Conservation (phyloP, 2,797 vertebrate species). For the Naso thynnoides region DNA sequence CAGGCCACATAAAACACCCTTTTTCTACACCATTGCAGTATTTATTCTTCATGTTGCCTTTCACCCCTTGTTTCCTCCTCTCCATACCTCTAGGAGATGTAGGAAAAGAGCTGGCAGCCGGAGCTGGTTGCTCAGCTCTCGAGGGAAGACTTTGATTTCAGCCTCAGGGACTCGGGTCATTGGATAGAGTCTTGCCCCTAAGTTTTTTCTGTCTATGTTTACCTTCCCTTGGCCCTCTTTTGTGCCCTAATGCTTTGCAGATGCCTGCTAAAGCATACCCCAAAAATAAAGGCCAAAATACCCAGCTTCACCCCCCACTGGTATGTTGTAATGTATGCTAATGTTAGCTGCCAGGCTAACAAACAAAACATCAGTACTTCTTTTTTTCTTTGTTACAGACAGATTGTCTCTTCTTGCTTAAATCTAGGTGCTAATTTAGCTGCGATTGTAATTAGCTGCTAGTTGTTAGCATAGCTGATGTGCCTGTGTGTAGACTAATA, state of each 20-base stretch:
- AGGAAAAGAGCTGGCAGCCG: conserved; percentile 55
- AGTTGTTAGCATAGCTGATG: conserved; percentile 8
- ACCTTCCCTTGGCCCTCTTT: conserved; percentile 32
- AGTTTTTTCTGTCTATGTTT: conserved; percentile 37
- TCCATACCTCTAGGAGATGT: conserved; percentile 39
- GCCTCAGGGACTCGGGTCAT: conserved; percentile 65
- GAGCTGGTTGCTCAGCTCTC: conserved; percentile 52
- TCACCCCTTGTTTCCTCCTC: conserved; percentile 46
- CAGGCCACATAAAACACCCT: conserved; percentile 28
- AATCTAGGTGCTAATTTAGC: conserved; percentile 12
- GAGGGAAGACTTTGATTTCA: conserved; percentile 72
- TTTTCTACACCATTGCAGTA: conserved; percentile 34
- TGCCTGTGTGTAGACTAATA: conserved; percentile 8
- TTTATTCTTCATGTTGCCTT: conserved; percentile 27
- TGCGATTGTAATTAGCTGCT: conserved; percentile 14
- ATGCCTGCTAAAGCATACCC: conserved; percentile 59
- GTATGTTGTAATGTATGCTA: conserved; percentile 10
- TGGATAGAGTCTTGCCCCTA: conserved; percentile 48
- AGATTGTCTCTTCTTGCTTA: background rate
- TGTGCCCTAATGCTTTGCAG: conserved; percentile 71
- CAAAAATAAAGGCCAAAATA: conserved; percentile 57
- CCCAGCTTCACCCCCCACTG: conserved; percentile 17
- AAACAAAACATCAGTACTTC: background rate
- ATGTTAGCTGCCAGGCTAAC: conserved; percentile 16
- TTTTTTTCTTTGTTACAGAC: background rate